Evolutionary conservation across 2,113 vertebrate species (phyloP), one percentile per base, ranked within the genome.

Genomic region (Zingel zingel): DNA sequence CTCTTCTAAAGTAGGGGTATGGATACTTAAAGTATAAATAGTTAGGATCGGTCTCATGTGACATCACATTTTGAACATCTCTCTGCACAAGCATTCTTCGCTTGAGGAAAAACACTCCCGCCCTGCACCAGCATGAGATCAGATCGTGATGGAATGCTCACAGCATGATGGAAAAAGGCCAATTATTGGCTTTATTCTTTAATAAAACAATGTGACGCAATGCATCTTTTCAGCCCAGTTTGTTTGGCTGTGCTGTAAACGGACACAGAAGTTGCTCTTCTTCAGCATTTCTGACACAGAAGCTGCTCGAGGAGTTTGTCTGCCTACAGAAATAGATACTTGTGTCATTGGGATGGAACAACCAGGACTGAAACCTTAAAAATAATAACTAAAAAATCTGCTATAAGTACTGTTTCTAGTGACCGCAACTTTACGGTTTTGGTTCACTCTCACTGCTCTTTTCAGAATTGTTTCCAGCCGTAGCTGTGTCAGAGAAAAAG

Each of bases 151-250:
- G 13, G 54, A 61, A 61, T n/a, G 36, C 71, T 74, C 79, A 77
- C 81, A 71, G 74, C 81, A 8, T 72, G 74, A 53, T 30, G 75
- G 45, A 72, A 83, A 67, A 61, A 72, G 61, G 67, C 59, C 68
- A 73, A 18, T 66, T 73, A 78, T 53, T 78, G 59, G 66, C 48
- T 78, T 61, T 43, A 61, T 66, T 54, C 54, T 66, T 83, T 50
- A 66, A 78, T 47, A 45, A 82, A 80, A 77, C 54, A 66, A 65
- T 1, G 45, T 51, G 33, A 64, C 43, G 11, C 19, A 27, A 36
- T 48, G 27, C 39, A 48, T 70, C 56, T 6, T 54, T 69, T 1
- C 53, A 54, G 75, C 2, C 8, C 16, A 5, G 19, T 67, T 15
- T 80, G 45, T 61, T 67, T 45, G 25, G 19, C 50, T 51, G 50